phyloP scores from a whole-genome alignment of 2,888 invertebrate species.

The Rotaria macrura region DNA sequence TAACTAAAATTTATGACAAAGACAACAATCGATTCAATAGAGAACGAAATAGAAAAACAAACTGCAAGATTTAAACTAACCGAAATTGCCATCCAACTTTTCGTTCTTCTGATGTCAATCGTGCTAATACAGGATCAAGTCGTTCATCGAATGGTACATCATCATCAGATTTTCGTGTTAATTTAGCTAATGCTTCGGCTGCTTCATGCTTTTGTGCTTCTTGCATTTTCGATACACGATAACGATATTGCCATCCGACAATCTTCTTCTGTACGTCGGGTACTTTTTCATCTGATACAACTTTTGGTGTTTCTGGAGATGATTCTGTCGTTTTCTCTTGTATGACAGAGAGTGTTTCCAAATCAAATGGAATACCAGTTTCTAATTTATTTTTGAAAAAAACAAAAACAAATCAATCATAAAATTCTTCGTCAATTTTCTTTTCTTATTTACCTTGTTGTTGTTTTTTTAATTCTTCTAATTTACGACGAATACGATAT shows the following conservation, averaged over 20 bases:
- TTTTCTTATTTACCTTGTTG: neutral
- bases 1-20: neutral
- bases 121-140: neutral
- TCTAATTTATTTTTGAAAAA: neutral
- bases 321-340: neutral
- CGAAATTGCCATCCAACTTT: neutral
- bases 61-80: neutral
- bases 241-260: conserved; percentile 31
- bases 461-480: conserved; percentile 6
- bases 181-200: neutral
- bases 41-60: neutral
- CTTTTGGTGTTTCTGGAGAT: neutral
- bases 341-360: neutral
- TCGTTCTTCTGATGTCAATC: neutral
- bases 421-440: too few relatives aligned
- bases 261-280: neutral
- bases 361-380: neutral
- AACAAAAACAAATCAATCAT: neutral
- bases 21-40: neutral
- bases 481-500: conserved; percentile 22
- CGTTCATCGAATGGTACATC: neutral
- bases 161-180: neutral
- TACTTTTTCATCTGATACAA: too few relatives aligned
- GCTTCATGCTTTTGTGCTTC: conserved; percentile 5
- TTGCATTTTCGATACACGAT: conserved; percentile 22